These are phyloP conservation scores for Numenius arquata DNA, from an alignment of 2,113 vertebrate genomes.

Conservation along the genomic window DNA sequence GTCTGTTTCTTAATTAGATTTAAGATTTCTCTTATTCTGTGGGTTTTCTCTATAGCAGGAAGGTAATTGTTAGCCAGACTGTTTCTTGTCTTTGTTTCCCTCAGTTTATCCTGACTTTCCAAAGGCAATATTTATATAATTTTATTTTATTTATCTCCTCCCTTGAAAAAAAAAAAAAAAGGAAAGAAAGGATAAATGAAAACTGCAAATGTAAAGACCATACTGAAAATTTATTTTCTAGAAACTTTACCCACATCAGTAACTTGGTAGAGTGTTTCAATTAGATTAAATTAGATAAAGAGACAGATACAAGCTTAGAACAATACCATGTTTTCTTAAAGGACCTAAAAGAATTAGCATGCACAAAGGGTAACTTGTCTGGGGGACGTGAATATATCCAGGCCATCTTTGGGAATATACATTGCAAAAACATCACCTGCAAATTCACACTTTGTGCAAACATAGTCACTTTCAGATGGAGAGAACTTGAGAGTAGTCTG, in stretches of 20 bases:
- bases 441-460: constrained; percentile 42
- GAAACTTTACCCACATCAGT: background rate
- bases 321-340: constrained; percentile 27
- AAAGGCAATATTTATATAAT: background rate
- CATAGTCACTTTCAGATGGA: constrained; percentile 10
- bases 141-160: background rate
- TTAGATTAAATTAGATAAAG: constrained; percentile 29
- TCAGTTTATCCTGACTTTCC: constrained; percentile 3
- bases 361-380: background rate
- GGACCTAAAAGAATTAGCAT: constrained; percentile 7
- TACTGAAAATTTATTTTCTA: constrained; percentile 13
- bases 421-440: constrained; percentile 10
- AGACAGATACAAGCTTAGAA: constrained; percentile 22
- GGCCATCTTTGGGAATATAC: constrained; percentile 14
- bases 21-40: constrained; percentile 15
- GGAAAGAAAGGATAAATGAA: background rate
- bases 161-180: background rate
- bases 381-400: background rate
- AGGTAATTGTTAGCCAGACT: background rate
- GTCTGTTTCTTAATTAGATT: constrained; percentile 51
- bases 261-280: background rate
- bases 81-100: background rate
- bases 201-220: constrained; percentile 15
- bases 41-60: background rate
- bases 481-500: background rate